Percentiles rank a stretch among this genome's conserved stretches.
Evolutionary conservation across 2,888 invertebrate species (phyloP).

Genomic region (Aspidiotus rigidus): DNA sequence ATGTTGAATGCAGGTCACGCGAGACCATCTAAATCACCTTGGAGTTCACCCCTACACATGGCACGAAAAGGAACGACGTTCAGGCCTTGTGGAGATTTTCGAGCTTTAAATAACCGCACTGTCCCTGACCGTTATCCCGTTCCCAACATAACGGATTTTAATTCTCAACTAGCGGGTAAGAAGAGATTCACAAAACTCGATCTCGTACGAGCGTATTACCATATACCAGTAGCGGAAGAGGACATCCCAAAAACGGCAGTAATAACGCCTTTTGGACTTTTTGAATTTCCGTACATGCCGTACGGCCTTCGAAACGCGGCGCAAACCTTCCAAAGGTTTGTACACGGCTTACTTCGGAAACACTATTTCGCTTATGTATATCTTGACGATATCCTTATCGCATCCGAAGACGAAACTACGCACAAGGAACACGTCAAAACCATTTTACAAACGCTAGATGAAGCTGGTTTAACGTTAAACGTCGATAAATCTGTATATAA

Average conservation of each 20-base stretch:
- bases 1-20: too few species aligned
- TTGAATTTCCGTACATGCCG: conserved; percentile 37
- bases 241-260: conserved; percentile 40
- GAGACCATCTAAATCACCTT: too few species aligned
- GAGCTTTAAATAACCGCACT: neutral
- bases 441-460: neutral
- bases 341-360: neutral
- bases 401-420: neutral
- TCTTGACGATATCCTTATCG: conserved; percentile 21
- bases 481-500: conserved; percentile 3
- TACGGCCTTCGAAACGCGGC: conserved; percentile 38
- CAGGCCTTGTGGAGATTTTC: too few species aligned
- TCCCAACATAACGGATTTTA: conserved; percentile 31
- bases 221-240: conserved; percentile 38
- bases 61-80: too few species aligned
- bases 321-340: conserved; percentile 18
- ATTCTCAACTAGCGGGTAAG: conserved; percentile 23
- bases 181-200: conserved; percentile 34
- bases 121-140: conserved; percentile 15
- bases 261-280: conserved; percentile 38
- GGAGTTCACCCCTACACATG: too few species aligned
- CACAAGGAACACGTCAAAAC: neutral
- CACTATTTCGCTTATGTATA: neutral
- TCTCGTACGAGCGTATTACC: conserved; percentile 38
- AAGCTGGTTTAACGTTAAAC: neutral